Evolutionary conservation across 1,140 invertebrate genomes (phyloP).

Genomic region (Lordiphosa collinella): DNA sequence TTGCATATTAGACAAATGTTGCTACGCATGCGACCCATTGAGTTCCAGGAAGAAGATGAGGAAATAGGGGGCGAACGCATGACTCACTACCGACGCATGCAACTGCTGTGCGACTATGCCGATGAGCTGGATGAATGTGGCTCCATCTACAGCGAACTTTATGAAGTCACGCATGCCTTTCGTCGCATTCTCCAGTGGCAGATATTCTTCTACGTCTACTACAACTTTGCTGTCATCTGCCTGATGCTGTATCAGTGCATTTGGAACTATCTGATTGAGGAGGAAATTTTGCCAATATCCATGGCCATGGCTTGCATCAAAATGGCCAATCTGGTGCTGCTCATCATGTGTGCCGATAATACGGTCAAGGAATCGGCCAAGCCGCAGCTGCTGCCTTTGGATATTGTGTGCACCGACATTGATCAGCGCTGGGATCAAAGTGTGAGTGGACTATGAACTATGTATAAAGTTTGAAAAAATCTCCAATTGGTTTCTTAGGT

Average conservation of each 20-base stretch:
- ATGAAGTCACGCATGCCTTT: slow-evolving; percentile 42
- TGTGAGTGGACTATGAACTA: slow-evolving; percentile 19
- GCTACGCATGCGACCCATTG: slow-evolving; percentile 41
- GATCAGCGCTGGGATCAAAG: slow-evolving; percentile 62
- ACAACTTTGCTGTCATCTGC: slow-evolving; percentile 58
- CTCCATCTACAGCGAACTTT: slow-evolving; percentile 50
- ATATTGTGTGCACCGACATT: slow-evolving; percentile 56
- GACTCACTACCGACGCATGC: slow-evolving; percentile 45
- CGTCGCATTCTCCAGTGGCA: slow-evolving; percentile 59
- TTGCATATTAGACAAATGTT: slow-evolving; percentile 44
- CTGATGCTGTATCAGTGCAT: slow-evolving; percentile 62
- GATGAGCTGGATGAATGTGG: slow-evolving; percentile 51
- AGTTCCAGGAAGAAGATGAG: slow-evolving; percentile 8
- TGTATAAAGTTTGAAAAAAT: background rate
- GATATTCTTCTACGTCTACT: slow-evolving; percentile 63
- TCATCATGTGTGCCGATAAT: slow-evolving; percentile 62
- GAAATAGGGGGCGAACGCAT: slow-evolving; percentile 1
- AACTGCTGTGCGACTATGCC: slow-evolving; percentile 46
- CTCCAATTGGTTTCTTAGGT: background rate
- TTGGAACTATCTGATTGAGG: slow-evolving; percentile 24
- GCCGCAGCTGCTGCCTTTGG: slow-evolving; percentile 36
- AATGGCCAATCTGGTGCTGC: slow-evolving; percentile 43
- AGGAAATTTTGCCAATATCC: slow-evolving; percentile 24
- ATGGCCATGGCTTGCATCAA: slow-evolving; percentile 42
- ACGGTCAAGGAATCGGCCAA: slow-evolving; percentile 37